These are phyloP conservation scores for Microplitis demolitor DNA, from an alignment of 1,140 invertebrate genomes.

Conservation along the genomic window DNA sequence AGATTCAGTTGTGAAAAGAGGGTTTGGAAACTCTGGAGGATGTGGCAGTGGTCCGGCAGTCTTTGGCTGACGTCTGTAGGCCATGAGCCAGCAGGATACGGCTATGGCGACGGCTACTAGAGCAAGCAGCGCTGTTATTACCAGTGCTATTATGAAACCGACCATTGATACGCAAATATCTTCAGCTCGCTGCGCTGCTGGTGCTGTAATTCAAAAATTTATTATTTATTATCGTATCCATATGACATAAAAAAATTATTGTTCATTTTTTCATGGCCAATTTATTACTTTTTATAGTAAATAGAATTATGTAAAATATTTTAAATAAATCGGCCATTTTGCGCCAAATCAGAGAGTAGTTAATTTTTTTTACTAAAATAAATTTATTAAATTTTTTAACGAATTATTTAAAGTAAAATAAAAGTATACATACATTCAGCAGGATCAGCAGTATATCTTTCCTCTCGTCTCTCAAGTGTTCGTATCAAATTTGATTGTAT, in stretches of 20 bases:
- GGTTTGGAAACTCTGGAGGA: slow-evolving; percentile 93
- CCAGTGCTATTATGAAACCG: slow-evolving; percentile 88
- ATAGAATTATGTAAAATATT: too few relatives aligned
- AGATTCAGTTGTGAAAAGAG: slow-evolving; percentile 83
- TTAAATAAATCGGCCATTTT: too few relatives aligned
- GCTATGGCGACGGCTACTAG: slow-evolving; percentile 91
- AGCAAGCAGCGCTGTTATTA: slow-evolving; percentile 88
- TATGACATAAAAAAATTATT: too few relatives aligned
- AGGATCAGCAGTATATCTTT: slow-evolving; percentile 64
- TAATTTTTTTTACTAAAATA: too few relatives aligned
- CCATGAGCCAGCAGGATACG: slow-evolving; percentile 93
- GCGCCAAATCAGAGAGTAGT: too few relatives aligned
- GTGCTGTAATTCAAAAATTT: slow-evolving; percentile 60
- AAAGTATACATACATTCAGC: slow-evolving; percentile 67
- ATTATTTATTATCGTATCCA: too few relatives aligned
- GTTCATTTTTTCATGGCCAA: background rate
- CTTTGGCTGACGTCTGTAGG: slow-evolving; percentile 84
- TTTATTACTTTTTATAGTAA: background rate
- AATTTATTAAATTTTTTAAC: too few relatives aligned
- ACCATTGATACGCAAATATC: slow-evolving; percentile 93
- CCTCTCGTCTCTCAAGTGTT: slow-evolving; percentile 83
- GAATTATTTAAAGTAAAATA: background rate
- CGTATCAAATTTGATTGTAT: slow-evolving; percentile 91
- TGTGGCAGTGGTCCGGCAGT: slow-evolving; percentile 87
- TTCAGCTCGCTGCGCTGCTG: slow-evolving; percentile 71